Evolutionary conservation across 1,140 invertebrate genomes (phyloP).

Genomic region (Propsilocerus akamusi): DNA sequence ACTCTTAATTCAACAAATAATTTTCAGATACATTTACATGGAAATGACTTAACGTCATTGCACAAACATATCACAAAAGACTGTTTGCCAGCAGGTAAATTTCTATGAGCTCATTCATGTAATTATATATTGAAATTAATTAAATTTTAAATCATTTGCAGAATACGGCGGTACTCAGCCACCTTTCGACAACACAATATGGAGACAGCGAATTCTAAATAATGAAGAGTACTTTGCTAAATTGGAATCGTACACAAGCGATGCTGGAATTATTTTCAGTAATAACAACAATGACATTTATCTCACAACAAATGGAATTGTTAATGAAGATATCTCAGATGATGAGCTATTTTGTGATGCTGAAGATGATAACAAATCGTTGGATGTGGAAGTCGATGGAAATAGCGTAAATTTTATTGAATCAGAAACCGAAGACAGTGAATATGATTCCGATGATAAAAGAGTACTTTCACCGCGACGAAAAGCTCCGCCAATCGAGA

Average conservation of each 20-base stretch:
- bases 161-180: slow-evolving; percentile 33
- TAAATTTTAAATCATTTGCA: too few relatives aligned
- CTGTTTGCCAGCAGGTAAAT: slow-evolving; percentile 23
- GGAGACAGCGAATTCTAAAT: slow-evolving; percentile 17
- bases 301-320: background rate
- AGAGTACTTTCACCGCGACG: background rate
- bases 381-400: background rate
- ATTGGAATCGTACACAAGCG: slow-evolving; percentile 12
- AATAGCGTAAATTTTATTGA: slow-evolving; percentile 1
- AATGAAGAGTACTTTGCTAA: slow-evolving; percentile 19
- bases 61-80: slow-evolving; percentile 25
- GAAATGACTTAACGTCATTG: slow-evolving; percentile 28
- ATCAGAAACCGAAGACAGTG: background rate
- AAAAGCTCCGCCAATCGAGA: background rate
- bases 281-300: background rate
- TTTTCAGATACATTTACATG: slow-evolving; percentile 30
- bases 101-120: background rate
- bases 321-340: background rate
- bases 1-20: background rate
- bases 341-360: background rate
- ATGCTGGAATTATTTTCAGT: background rate
- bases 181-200: slow-evolving; percentile 23
- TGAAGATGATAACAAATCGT: background rate
- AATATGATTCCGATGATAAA: background rate
- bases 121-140: too few relatives aligned